Evolutionary conservation across 2,113 vertebrate species (phyloP).

Genomic region (Pachycephala philippinensis): DNA sequence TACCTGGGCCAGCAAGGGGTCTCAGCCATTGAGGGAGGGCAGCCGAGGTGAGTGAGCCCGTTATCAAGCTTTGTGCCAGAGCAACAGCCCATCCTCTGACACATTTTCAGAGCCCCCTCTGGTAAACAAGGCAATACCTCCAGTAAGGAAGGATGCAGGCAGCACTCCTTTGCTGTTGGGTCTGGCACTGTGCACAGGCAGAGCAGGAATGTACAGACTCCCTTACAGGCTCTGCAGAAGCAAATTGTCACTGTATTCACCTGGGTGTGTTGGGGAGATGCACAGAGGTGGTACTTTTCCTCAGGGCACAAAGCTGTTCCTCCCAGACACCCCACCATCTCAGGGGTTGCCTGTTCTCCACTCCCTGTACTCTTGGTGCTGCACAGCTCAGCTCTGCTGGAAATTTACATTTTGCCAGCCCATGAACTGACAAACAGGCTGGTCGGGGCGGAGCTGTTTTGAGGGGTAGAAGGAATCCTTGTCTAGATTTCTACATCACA

Average conservation of each 20-base stretch:
- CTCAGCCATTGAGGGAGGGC: background rate
- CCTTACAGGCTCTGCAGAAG: background rate
- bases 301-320: background rate
- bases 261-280: too few relatives aligned
- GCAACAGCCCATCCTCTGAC: background rate
- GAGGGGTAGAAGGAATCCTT: background rate
- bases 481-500: background rate
- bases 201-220: background rate
- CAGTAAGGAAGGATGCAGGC: background rate
- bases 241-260: background rate
- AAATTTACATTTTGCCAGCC: background rate
- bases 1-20: background rate
- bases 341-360: background rate
- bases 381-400: background rate
- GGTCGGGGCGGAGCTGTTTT: background rate
- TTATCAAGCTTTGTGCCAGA: background rate
- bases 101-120: background rate
- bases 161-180: background rate
- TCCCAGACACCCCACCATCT: background rate
- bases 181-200: background rate
- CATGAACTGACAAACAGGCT: background rate
- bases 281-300: background rate
- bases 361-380: background rate
- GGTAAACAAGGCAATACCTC: background rate
- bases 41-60: fast-evolving